Base-by-base conservation (phyloP, 2,113 vertebrate genomes). In the Sorex araneus region DNA sequence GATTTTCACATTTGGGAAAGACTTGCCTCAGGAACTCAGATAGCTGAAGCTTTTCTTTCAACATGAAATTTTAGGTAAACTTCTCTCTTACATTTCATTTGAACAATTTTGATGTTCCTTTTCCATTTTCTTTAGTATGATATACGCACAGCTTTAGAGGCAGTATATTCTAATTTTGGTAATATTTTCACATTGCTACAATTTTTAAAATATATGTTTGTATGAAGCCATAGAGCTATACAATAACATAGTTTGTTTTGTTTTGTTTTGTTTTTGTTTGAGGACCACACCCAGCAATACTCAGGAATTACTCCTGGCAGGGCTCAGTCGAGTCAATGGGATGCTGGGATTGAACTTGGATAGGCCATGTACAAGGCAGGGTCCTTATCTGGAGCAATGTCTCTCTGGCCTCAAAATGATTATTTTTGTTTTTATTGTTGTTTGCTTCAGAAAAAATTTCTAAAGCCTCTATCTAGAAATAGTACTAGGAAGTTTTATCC, bases 361-460 rank as follows among this genome's bases (percentile, higher is more conserved):
- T 50, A 12, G 47, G 2, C 13, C 9, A 13, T 13, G 13, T 9
- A 50, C 5, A 50, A 13, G 13, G 5, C 47, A 50, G 47, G 47
- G 2, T 5, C 47, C 47, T 50, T 50, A 50, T 2, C 47, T 10
- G 6, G 47, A 12, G 47, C 47, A 40, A 4, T 50, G 2, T 50
- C 9, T 50, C 47, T 50, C 13, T 50, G 47, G 9, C 47, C 9
- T 40, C 47, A 50, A 60, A 60, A 60, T 60, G 4, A 23, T 60
- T 21, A 60, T 60, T 60, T 60, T 60, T 60, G 57, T 60, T 50
- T 50, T 19, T 6, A 7, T 60, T 60, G 16, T 60, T 60, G 6
- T 67, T 89, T 93, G 40, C 25, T 82, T 85, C 77, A 85, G 47
- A 93, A 87, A 80, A 85, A 67, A 78, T 92, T 81, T 12, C 1